phyloP scores from a whole-genome alignment of 2,888 invertebrate species.

The Deilephila porcellus region DNA sequence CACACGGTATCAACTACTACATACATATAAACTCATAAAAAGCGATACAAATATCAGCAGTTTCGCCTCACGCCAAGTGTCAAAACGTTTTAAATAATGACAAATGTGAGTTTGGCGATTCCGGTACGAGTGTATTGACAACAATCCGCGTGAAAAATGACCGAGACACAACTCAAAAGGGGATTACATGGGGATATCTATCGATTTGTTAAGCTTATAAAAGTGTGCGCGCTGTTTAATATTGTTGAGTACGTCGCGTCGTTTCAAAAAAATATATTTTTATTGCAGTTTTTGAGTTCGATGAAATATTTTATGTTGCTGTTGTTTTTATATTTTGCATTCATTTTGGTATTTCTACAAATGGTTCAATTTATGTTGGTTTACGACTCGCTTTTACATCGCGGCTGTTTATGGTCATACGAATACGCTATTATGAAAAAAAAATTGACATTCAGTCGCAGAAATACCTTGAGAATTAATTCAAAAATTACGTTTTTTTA shows the following conservation, averaged over 20 bases:
- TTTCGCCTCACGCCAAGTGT: slow-evolving; percentile 47
- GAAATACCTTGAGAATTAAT: too few species aligned
- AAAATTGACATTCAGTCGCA: too few species aligned
- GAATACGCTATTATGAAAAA: too few species aligned
- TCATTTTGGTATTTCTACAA: too few species aligned
- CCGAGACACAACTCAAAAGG: slow-evolving; percentile 22
- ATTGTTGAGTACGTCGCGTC: background rate
- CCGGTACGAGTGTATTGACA: slow-evolving; percentile 33
- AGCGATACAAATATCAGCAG: background rate
- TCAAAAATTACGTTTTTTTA: too few species aligned
- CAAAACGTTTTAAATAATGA: slow-evolving; percentile 66
- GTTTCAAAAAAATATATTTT: background rate
- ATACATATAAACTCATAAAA: background rate
- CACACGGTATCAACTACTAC: background rate
- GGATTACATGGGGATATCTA: slow-evolving; percentile 21
- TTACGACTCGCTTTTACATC: too few species aligned
- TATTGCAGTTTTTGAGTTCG: background rate
- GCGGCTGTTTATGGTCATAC: too few species aligned
- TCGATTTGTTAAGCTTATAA: slow-evolving; percentile 21
- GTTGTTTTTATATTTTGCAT: too few species aligned
- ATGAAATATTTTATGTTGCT: too few species aligned
- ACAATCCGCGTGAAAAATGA: slow-evolving; percentile 7
- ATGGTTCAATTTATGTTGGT: too few species aligned
- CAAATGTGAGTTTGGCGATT: slow-evolving; percentile 49
- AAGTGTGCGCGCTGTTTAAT: background rate